Conservation (phyloP, 2,113 vertebrate genomes). For the Chaetodon trifascialis region DNA sequence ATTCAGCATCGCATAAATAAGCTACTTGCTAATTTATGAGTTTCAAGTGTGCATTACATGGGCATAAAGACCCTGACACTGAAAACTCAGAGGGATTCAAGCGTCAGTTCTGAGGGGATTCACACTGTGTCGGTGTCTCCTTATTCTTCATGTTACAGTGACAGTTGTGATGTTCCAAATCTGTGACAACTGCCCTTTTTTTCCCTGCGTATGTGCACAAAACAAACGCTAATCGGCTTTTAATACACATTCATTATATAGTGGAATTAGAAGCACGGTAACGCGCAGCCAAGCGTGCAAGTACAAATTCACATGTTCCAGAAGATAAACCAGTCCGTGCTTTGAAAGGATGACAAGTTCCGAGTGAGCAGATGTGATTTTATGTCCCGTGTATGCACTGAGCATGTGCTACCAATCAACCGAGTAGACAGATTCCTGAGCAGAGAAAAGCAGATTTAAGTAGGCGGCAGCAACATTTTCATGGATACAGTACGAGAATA, state of each 20-base stretch:
- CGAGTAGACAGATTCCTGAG: slow-evolving; percentile 39
- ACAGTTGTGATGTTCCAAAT: background rate
- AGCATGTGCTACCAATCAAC: slow-evolving; percentile 55
- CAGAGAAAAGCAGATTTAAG: slow-evolving; percentile 45
- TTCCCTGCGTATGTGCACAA: background rate
- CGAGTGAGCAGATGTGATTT: slow-evolving; percentile 31
- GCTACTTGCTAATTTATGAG: slow-evolving; percentile 8
- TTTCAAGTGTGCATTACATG: background rate
- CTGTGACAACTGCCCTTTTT: background rate
- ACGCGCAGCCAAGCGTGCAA: background rate
- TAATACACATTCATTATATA: background rate
- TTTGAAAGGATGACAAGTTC: slow-evolving; percentile 1
- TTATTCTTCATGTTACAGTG: background rate
- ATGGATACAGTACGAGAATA: slow-evolving; percentile 47
- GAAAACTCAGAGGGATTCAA: background rate
- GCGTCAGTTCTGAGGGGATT: background rate
- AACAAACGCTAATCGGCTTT: background rate
- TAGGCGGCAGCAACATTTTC: slow-evolving; percentile 53
- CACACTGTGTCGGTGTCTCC: background rate
- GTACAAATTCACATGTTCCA: background rate
- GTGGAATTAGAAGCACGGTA: background rate
- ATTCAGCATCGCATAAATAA: slow-evolving; percentile 10
- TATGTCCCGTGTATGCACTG: slow-evolving; percentile 10
- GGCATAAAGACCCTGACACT: background rate
- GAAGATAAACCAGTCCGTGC: background rate